These are phyloP conservation scores for Percina caprodes DNA, from an alignment of 2,113 vertebrate species.

Conservation along the genomic window DNA sequence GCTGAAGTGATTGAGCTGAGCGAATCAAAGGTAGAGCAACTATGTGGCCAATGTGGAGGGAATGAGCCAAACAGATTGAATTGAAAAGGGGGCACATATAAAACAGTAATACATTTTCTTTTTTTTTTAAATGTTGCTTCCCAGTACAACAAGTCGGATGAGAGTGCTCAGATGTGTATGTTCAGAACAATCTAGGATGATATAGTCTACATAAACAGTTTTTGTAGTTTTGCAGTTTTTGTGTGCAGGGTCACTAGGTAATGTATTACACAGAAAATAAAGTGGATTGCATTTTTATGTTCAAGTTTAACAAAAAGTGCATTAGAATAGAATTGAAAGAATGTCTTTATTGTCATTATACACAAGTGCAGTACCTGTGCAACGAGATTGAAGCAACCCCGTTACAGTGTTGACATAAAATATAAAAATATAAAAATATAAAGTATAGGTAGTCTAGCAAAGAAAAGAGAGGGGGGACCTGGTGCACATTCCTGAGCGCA, in stretches of 20 bases:
- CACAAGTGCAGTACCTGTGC: no score
- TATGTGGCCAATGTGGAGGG: conserved; percentile 49
- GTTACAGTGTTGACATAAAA: no score
- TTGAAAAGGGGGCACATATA: conserved; percentile 57
- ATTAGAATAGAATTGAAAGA: no score
- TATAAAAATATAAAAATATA: no score
- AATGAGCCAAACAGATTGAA: conserved; percentile 72
- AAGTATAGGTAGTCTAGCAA: no score
- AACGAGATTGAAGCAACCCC: no score
- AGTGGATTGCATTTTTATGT: not conserved
- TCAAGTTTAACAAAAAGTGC: not conserved
- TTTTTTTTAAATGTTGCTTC: not conserved
- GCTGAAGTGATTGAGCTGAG: conserved; percentile 75
- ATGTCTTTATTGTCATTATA: no score
- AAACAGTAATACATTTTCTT: conserved; percentile 45
- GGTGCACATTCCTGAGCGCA: no score
- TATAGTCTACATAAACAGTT: conserved; percentile 16
- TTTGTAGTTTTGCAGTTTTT: not conserved
- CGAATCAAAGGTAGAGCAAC: conserved; percentile 63
- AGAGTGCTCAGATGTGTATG: conserved; percentile 29
- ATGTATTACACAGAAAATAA: not conserved
- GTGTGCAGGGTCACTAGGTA: not conserved
- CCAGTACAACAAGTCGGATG: not conserved
- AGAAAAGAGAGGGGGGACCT: no score
- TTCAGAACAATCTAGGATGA: conserved; percentile 32